Conservation (phyloP, 2,797 vertebrate genomes). For the Bradypodion pumilum region DNA sequence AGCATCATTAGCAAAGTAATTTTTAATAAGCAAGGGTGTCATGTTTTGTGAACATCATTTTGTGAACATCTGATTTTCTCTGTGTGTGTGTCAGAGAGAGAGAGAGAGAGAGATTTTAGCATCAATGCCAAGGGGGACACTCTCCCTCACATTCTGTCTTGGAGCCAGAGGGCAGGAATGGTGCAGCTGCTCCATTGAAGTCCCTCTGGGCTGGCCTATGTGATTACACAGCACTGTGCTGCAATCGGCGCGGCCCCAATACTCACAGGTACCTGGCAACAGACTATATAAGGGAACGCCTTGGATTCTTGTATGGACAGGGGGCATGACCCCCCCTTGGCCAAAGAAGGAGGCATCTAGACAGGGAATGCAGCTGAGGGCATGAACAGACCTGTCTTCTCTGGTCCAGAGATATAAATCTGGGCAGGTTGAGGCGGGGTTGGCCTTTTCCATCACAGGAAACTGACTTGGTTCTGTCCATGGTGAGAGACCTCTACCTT, state of each 20-base stretch:
- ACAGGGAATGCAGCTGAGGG: slow-evolving; percentile 25
- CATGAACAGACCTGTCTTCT: background rate
- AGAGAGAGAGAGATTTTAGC: background rate
- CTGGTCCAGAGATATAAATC: slow-evolving; percentile 32
- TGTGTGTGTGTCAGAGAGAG: background rate
- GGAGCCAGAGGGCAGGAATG: slow-evolving; percentile 24
- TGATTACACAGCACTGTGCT: slow-evolving; percentile 38
- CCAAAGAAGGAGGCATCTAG: slow-evolving; percentile 40
- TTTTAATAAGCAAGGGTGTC: background rate
- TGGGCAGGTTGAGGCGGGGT: background rate
- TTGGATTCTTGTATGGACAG: background rate
- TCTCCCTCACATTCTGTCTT: background rate
- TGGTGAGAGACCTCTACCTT: slow-evolving; percentile 20
- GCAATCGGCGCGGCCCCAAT: slow-evolving; percentile 38
- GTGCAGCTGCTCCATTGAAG: slow-evolving; percentile 28
- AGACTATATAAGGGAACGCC: slow-evolving; percentile 43
- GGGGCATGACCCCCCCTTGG: background rate
- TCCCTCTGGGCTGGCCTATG: slow-evolving; percentile 12
- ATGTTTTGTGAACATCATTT: background rate
- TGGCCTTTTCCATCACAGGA: background rate
- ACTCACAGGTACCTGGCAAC: slow-evolving; percentile 29
- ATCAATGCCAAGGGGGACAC: background rate
- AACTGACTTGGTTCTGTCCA: slow-evolving; percentile 3
- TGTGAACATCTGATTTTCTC: background rate
- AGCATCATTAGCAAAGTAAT: background rate